Evolutionary conservation across 2,888 invertebrate species (phyloP).

Genomic region (Sipha maydis): DNA sequence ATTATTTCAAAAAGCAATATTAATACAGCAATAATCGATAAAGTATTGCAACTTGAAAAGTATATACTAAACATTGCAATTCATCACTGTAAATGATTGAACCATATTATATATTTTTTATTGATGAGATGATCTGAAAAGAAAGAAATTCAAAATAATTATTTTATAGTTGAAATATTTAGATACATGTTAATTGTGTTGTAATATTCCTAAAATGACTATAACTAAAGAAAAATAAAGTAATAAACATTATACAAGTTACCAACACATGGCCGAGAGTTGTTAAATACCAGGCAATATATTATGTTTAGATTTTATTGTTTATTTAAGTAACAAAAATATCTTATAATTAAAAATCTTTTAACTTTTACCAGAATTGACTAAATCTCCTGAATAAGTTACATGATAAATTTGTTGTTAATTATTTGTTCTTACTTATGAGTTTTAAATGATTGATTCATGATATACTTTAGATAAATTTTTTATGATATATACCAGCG

Average conservation of each 20-base stretch:
- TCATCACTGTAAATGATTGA: background rate
- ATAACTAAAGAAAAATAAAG: constrained; percentile 43
- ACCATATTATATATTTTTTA: background rate
- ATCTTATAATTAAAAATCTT: constrained; percentile 10
- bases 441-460: background rate
- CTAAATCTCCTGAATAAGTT: background rate
- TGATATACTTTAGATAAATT: background rate
- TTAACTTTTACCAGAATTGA: no score
- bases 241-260: constrained; percentile 44
- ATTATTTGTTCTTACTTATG: background rate
- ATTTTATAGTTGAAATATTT: constrained; percentile 31
- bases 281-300: constrained; percentile 51
- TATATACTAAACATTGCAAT: background rate
- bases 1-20: background rate
- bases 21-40: background rate
- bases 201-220: constrained; percentile 25
- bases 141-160: background rate
- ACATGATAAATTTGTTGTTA: background rate
- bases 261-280: constrained; percentile 49
- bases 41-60: background rate
- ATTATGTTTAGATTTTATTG: constrained; percentile 45
- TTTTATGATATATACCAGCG: background rate
- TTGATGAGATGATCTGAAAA: background rate
- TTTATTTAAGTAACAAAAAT: constrained; percentile 44
- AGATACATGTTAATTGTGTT: constrained; percentile 38